These are phyloP conservation scores for Poecilia wingei DNA, from an alignment of 2,797 vertebrate genomes.

Conservation along the genomic window DNA sequence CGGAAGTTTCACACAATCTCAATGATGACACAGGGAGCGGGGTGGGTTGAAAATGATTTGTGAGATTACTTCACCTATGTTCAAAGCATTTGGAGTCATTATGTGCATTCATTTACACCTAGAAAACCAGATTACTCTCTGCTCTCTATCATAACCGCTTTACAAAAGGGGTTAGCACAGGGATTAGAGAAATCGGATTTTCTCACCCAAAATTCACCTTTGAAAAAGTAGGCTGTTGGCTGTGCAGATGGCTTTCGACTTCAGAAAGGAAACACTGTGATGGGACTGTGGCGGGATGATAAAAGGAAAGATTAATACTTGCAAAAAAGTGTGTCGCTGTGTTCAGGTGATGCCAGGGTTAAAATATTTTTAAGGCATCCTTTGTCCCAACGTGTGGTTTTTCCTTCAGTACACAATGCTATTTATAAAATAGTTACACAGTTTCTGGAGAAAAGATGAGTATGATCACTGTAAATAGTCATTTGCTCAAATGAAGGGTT, in stretches of 20 bases:
- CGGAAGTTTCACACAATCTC: slow-evolving; percentile 24
- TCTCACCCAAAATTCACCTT: not conserved
- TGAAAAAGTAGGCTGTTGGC: not conserved
- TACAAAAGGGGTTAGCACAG: not conserved
- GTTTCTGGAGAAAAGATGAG: not conserved
- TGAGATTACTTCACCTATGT: slow-evolving; percentile 22
- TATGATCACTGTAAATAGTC: not conserved
- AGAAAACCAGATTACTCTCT: slow-evolving; percentile 18
- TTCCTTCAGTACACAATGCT: not conserved
- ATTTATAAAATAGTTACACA: slow-evolving; percentile 11
- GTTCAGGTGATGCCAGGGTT: slow-evolving; percentile 19
- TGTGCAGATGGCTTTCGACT: slow-evolving; percentile 4
- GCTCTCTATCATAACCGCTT: slow-evolving; percentile 9
- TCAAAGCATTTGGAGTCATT: slow-evolving; percentile 23
- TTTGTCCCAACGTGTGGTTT: slow-evolving; percentile 3
- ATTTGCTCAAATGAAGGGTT: not conserved
- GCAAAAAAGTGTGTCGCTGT: not conserved
- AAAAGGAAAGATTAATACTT: slow-evolving; percentile 11
- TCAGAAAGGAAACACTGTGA: slow-evolving; percentile 8
- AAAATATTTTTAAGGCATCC: slow-evolving; percentile 7
- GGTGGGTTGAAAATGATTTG: slow-evolving; percentile 6
- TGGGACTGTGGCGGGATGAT: slow-evolving; percentile 3
- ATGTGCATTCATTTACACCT: slow-evolving; percentile 11
- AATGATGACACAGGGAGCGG: slow-evolving; percentile 10
- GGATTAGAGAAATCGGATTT: slow-evolving; percentile 15